phyloP scores from a whole-genome alignment of 2,113 vertebrate species.

The Siphamia tubifer region DNA sequence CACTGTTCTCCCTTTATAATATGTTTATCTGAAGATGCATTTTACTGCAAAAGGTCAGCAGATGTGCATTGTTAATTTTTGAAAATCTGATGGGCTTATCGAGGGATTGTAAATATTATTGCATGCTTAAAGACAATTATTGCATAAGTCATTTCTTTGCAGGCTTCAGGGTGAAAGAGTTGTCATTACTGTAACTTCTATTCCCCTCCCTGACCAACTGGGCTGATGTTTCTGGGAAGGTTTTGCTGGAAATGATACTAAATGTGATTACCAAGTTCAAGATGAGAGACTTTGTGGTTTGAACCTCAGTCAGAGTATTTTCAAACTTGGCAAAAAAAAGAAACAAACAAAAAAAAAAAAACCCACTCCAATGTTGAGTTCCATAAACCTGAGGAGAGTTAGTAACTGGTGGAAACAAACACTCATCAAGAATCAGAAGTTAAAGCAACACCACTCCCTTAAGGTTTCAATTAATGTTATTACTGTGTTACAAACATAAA shows the following conservation, averaged over 20 bases:
- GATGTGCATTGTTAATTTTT: constrained; percentile 55
- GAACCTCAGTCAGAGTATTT: constrained; percentile 3
- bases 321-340: constrained; percentile 21
- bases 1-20: constrained; percentile 73
- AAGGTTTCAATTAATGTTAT: constrained; percentile 14
- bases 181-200: constrained; percentile 24
- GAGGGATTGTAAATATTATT: constrained; percentile 53
- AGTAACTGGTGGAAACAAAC: constrained; percentile 30
- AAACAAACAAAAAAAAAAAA: too few relatives aligned
- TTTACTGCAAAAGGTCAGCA: constrained; percentile 66
- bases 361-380: constrained; percentile 15
- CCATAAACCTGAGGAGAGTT: constrained; percentile 53
- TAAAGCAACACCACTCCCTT: constrained; percentile 20
- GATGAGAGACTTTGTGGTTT: constrained; percentile 33
- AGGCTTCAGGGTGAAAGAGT: constrained; percentile 18
- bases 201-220: constrained; percentile 17
- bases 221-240: constrained; percentile 46
- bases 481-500: constrained; percentile 23
- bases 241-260: constrained; percentile 55
- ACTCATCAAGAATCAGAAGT: constrained; percentile 14
- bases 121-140: constrained; percentile 69
- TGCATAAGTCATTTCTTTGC: constrained; percentile 70
- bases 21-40: constrained; percentile 46
- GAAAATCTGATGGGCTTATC: constrained; percentile 20
- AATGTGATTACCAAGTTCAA: constrained; percentile 48